These are phyloP conservation scores for Thaumatotibia leucotreta DNA, from an alignment of 1,140 invertebrate species.

Conservation along the genomic window DNA sequence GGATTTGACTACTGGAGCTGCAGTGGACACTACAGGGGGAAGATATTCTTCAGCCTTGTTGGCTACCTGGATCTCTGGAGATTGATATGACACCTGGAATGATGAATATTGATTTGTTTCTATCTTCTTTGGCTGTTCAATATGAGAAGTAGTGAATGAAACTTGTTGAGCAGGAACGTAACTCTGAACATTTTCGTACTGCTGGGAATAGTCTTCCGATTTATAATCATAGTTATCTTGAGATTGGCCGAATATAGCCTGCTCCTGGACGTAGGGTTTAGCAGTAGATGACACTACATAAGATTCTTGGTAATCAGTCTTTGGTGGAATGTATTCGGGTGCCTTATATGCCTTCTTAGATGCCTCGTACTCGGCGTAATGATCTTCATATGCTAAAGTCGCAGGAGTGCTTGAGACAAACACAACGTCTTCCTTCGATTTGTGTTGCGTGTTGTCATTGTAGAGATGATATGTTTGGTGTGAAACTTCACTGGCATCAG, in stretches of 20 bases:
- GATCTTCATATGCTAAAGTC: constrained; percentile 58
- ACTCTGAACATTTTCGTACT: constrained; percentile 35
- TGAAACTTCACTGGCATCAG: constrained; percentile 60
- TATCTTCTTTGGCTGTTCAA: constrained; percentile 33
- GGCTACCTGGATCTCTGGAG: constrained; percentile 53
- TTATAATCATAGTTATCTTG: constrained; percentile 47
- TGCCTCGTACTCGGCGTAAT: constrained; percentile 51
- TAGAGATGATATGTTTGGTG: constrained; percentile 59
- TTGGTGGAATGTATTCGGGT: constrained; percentile 59
- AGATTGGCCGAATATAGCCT: constrained; percentile 30
- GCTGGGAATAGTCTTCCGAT: constrained; percentile 35
- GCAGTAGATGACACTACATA: constrained; percentile 42
- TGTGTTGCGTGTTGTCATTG: constrained; percentile 28
- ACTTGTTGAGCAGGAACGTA: constrained; percentile 26
- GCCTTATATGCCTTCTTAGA: constrained; percentile 45
- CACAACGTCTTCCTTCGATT: constrained; percentile 42
- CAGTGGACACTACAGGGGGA: constrained; percentile 51
- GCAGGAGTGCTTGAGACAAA: constrained; percentile 62
- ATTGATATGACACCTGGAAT: constrained; percentile 42
- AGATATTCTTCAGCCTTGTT: constrained; percentile 63
- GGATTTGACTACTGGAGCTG: constrained; percentile 38
- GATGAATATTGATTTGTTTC: constrained; percentile 43
- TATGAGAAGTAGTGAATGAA: constrained; percentile 31
- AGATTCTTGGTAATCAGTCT: constrained; percentile 42
- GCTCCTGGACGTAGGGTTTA: constrained; percentile 37